These are phyloP conservation scores for Lota lota DNA, from an alignment of 2,113 vertebrate genomes.

Conservation along the genomic window DNA sequence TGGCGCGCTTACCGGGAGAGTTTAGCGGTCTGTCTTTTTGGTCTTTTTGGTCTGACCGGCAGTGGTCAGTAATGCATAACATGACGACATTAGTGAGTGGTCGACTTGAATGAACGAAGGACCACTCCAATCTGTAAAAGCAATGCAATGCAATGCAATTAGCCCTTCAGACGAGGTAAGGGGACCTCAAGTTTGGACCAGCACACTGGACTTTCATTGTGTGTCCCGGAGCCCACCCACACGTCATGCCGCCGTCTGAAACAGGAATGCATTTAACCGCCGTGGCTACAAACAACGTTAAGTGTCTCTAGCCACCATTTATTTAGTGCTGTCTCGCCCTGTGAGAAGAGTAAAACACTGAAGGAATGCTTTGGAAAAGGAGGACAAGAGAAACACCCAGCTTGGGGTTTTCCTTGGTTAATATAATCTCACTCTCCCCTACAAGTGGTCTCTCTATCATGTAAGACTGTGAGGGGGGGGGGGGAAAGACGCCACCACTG, in stretches of 20 bases:
- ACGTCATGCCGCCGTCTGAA: slow-evolving; percentile 30
- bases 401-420: slow-evolving; percentile 42
- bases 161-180: slow-evolving; percentile 24
- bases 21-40: too few species aligned
- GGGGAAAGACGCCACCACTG: too few species aligned
- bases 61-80: too few species aligned
- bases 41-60: too few species aligned
- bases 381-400: slow-evolving; percentile 40
- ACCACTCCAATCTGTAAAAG: slow-evolving; percentile 8
- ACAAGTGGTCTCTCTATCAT: slow-evolving; percentile 56
- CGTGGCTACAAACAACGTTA: slow-evolving; percentile 40
- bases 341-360: slow-evolving; percentile 16
- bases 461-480: slow-evolving; percentile 6
- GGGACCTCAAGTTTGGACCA: slow-evolving; percentile 3
- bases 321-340: slow-evolving; percentile 32
- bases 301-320: slow-evolving; percentile 52
- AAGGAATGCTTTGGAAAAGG: slow-evolving; percentile 34
- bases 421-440: slow-evolving; percentile 42
- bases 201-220: slow-evolving; percentile 44
- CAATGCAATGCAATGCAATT: slow-evolving; percentile 34
- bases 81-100: too few species aligned
- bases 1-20: neutral
- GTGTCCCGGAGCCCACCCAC: slow-evolving; percentile 31
- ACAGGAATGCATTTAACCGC: slow-evolving; percentile 27
- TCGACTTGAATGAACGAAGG: too few species aligned